Percentiles rank a stretch among this genome's conserved stretches.
These are phyloP conservation scores for Scaptomyza flava DNA, from an alignment of 2,888 invertebrate genomes.

Conservation along the genomic window DNA sequence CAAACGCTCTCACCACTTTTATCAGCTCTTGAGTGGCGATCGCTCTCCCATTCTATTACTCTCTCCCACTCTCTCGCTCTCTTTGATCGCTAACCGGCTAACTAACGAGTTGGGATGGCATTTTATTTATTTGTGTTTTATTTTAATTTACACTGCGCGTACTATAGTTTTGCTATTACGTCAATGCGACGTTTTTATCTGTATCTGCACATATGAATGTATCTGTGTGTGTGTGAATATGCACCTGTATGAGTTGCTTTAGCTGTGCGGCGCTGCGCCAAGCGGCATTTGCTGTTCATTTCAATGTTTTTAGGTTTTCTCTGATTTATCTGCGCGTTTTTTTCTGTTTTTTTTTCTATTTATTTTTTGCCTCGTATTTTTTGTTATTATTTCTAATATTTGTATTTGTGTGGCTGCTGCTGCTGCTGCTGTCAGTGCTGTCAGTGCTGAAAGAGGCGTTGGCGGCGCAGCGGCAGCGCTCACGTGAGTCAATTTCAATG, in stretches of 20 bases:
- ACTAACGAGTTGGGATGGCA: constrained; percentile 39
- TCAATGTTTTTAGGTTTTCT: constrained; percentile 75
- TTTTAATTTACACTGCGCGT: constrained; percentile 71
- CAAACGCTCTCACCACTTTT: constrained; percentile 41
- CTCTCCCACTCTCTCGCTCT: constrained; percentile 6
- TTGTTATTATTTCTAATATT: constrained; percentile 61
- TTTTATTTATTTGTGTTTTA: constrained; percentile 77
- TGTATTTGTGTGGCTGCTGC: constrained; percentile 42
- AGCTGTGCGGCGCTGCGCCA: constrained; percentile 63
- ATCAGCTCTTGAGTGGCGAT: constrained; percentile 1
- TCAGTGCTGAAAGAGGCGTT: constrained; percentile 21
- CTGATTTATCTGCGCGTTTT: constrained; percentile 68
- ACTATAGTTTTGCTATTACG: constrained; percentile 73
- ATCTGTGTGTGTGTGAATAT: constrained; percentile 36
- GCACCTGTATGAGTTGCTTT: constrained; percentile 26
- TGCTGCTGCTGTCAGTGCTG: constrained; percentile 2
- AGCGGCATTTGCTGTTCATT: constrained; percentile 68
- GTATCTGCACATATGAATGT: constrained; percentile 14
- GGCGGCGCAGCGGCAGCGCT: constrained; percentile 61
- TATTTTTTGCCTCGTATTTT: constrained; percentile 31
- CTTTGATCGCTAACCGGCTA: constrained; percentile 35
- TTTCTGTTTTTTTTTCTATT: constrained; percentile 28
- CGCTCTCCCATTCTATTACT: constrained; percentile 4
- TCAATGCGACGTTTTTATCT: constrained; percentile 73
- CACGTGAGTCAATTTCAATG: constrained; percentile 71